Conservation (phyloP, 2,888 invertebrate species). For the Monoplex corrugatus region DNA sequence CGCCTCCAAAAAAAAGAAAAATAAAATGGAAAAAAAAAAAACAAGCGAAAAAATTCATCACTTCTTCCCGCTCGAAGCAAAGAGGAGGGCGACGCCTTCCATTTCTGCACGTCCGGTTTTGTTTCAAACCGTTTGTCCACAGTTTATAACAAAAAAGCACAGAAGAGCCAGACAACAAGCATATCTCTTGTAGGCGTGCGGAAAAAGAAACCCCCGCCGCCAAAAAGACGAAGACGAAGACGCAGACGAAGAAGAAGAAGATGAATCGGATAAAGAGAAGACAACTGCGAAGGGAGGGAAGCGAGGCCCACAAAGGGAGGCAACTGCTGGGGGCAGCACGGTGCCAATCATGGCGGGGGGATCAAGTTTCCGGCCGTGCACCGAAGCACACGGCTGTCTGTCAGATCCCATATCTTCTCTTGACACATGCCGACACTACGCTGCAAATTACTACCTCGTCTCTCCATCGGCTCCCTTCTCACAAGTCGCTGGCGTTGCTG, state of each 20-base stretch:
- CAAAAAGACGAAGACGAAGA: not conserved
- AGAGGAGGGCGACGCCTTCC: too few species aligned
- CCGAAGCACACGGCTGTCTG: not conserved
- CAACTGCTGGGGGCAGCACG: not conserved
- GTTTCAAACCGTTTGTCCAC: not conserved
- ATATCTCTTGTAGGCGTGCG: not conserved
- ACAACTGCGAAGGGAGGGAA: not conserved
- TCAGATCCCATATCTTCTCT: conserved; percentile 15
- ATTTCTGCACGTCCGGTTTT: not conserved
- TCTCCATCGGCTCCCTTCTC: too few species aligned
- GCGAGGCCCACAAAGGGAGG: not conserved
- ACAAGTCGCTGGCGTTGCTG: too few species aligned
- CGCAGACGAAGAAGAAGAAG: not conserved
- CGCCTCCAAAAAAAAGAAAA: too few species aligned
- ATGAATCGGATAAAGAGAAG: not conserved
- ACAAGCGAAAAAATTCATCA: too few species aligned
- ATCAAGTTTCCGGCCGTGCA: not conserved
- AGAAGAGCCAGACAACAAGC: not conserved
- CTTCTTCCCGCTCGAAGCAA: too few species aligned
- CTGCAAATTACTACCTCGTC: conserved; percentile 8
- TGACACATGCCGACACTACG: conserved; percentile 17
- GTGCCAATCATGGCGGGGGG: not conserved
- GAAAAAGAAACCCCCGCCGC: too few species aligned
- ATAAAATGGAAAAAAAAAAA: too few species aligned
- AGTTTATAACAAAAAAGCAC: not conserved